Evolutionary conservation across 2,888 invertebrate genomes (phyloP).

Genomic region (Hyppa rectilinea): DNA sequence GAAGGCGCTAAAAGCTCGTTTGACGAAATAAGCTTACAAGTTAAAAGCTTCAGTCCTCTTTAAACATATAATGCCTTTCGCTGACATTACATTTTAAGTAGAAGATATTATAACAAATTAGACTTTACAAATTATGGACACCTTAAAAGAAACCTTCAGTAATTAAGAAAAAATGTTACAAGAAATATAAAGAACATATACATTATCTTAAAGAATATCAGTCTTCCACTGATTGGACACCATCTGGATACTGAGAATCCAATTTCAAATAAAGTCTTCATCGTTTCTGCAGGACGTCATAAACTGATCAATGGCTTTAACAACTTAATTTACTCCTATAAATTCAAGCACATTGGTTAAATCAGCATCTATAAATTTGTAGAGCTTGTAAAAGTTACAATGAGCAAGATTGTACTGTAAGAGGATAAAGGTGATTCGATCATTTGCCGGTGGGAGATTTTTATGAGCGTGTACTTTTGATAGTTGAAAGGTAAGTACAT

Average conservation of each 20-base stretch:
- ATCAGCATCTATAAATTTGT: slow-evolving; percentile 54
- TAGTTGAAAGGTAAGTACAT: neutral
- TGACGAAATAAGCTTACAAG: slow-evolving; percentile 6
- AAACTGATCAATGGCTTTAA: slow-evolving; percentile 54
- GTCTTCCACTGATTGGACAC: neutral
- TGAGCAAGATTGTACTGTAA: slow-evolving; percentile 45
- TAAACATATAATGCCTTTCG: neutral
- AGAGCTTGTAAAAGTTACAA: slow-evolving; percentile 46
- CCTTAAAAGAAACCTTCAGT: neutral
- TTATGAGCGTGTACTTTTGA: slow-evolving; percentile 21
- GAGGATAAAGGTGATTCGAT: slow-evolving; percentile 32
- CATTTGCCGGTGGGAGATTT: slow-evolving; percentile 26
- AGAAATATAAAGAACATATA: neutral
- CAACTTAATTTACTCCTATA: slow-evolving; percentile 54
- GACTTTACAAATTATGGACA: neutral
- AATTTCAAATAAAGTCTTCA: slow-evolving; percentile 11
- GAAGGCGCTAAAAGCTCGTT: slow-evolving; percentile 9
- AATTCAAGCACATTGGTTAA: slow-evolving; percentile 27
- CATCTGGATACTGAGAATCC: neutral
- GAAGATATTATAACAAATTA: neutral
- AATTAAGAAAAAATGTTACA: neutral
- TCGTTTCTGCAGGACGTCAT: slow-evolving; percentile 27
- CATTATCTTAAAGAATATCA: neutral
- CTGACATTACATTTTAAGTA: neutral
- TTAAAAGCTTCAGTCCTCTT: neutral